Conservation (phyloP, 2,797 vertebrate genomes). For the Falco cherrug region DNA sequence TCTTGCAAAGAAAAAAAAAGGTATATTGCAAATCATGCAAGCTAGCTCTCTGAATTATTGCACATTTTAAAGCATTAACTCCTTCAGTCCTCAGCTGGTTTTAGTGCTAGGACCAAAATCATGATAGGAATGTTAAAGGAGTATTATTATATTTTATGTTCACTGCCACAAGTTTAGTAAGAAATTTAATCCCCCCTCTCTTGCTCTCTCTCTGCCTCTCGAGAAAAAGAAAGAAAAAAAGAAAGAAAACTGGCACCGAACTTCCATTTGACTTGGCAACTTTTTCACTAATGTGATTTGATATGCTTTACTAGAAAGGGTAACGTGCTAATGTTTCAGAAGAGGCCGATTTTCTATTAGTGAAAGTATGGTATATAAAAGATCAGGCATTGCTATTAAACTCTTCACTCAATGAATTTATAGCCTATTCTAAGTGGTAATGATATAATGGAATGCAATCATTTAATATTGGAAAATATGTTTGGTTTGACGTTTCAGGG, state of each 20-base stretch:
- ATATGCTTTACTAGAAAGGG: slow-evolving; percentile 72
- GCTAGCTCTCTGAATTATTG: slow-evolving; percentile 21
- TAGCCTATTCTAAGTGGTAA: slow-evolving; percentile 64
- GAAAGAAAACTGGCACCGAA: slow-evolving; percentile 58
- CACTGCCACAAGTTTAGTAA: slow-evolving; percentile 65
- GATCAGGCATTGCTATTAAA: slow-evolving; percentile 64
- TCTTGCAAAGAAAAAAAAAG: slow-evolving; percentile 27
- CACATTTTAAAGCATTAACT: slow-evolving; percentile 45
- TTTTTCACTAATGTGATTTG: slow-evolving; percentile 70
- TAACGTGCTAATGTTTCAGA: slow-evolving; percentile 76
- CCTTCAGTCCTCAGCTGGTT: slow-evolving; percentile 1
- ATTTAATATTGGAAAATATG: slow-evolving; percentile 69
- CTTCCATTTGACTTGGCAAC: slow-evolving; percentile 74
- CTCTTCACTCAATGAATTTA: slow-evolving; percentile 62
- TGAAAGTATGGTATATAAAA: slow-evolving; percentile 65
- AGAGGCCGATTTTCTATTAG: slow-evolving; percentile 73
- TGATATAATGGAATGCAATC: slow-evolving; percentile 70
- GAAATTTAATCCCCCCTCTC: slow-evolving; percentile 63
- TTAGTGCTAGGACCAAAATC: slow-evolving; percentile 42
- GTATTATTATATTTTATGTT: slow-evolving; percentile 69
- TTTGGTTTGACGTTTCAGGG: slow-evolving; percentile 53
- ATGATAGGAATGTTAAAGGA: slow-evolving; percentile 65
- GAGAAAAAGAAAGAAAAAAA: neutral
- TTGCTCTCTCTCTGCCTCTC: neutral
- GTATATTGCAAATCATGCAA: slow-evolving; percentile 13